Evolutionary conservation across 2,113 vertebrate species (phyloP).

Genomic region (Heptranchias perlo): DNA sequence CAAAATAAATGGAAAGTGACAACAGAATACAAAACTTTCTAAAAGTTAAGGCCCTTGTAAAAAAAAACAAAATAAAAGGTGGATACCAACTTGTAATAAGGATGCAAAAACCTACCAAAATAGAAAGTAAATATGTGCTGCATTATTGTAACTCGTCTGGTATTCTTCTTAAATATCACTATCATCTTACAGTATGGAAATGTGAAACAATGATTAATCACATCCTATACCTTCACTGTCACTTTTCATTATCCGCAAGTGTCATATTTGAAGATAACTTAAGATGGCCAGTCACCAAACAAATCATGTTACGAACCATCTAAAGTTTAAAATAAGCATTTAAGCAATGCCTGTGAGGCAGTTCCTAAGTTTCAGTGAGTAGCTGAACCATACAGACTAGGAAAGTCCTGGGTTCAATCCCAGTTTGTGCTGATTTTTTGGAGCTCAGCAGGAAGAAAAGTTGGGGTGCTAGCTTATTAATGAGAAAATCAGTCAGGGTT

Average conservation of each 20-base stretch:
- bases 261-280: background rate
- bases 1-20: background rate
- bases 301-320: background rate
- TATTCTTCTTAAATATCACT: slow-evolving; percentile 21
- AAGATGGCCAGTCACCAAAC: background rate
- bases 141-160: background rate
- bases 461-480: background rate
- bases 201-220: slow-evolving; percentile 3
- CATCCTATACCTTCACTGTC: background rate
- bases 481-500: background rate
- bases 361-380: background rate
- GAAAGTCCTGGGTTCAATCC: too few species aligned
- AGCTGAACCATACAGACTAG: background rate
- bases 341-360: background rate
- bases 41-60: background rate
- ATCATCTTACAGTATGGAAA: background rate
- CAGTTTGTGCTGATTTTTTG: background rate
- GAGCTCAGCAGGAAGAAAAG: background rate
- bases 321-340: slow-evolving; percentile 1
- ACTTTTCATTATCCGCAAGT: background rate
- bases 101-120: background rate
- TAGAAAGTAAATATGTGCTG: background rate
- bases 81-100: background rate
- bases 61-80: background rate
- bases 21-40: background rate